Base-by-base conservation (phyloP, 2,113 vertebrate species). In the Colinus virginianus region DNA sequence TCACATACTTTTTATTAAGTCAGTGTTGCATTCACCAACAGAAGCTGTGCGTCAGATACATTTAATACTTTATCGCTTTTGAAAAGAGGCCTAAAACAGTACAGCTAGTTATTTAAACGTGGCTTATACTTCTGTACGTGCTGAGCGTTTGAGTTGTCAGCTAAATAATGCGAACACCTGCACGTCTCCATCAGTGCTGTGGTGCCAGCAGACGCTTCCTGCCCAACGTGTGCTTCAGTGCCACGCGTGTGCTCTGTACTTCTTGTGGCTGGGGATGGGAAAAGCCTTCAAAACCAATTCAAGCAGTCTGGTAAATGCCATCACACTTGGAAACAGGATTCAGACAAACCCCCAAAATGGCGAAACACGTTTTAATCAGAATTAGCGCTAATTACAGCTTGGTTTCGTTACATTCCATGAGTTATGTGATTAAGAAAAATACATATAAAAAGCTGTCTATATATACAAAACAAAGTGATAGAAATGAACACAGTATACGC, bases 321-420 rank as follows among this genome's bases (percentile, higher is more conserved):
- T 74, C 66, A 89, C 93, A 93, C 83, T 96, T 87, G 87, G 90
- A 97, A 95, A 93, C 49, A 95, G 96, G 91, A 96, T 97, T 98
- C 97, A 98, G n/a, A n/a, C 32, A 58, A 58, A 58, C 17, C 55
- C 51, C 51, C 26, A 93, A 78, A 93, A 46, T 75, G 43, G 56
- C 69, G 36, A 59, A 95, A 96, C 55, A 58, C 43, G 32, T 67
- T 85, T 92, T 84, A 90, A 90, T 62, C 53, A 1, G 20, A 53
- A 46, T 81, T 64, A 63, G 92, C 90, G 87, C 36, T 71, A 93
- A 88, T 48, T 40, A 69, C 6, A 19, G 56, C 43, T 88, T 19
- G 2, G 64, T 69, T 74, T 84, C 55, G 11, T 85, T 70, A 72
- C 3, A 2, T 74, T 90, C 90, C 51, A 85, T 66, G 80, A 93